These are phyloP conservation scores for Nothobranchius furzeri DNA, from an alignment of 2,113 vertebrate species.

Conservation along the genomic window DNA sequence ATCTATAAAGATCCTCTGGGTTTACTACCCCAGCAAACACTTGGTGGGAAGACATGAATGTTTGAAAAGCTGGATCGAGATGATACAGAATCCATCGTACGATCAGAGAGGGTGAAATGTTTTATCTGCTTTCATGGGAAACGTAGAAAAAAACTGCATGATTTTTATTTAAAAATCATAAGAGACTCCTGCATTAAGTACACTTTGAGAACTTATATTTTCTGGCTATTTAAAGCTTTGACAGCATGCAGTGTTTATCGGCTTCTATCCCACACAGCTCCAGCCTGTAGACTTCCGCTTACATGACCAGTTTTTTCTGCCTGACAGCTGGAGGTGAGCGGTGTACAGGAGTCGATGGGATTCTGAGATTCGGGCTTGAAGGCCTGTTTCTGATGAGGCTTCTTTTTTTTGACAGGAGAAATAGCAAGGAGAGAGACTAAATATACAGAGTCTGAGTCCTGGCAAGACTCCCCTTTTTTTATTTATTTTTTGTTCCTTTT, in stretches of 20 bases:
- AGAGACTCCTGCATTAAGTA: background rate
- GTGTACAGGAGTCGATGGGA: slow-evolving; percentile 17
- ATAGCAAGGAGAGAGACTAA: slow-evolving; percentile 36
- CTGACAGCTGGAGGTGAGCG: slow-evolving; percentile 27
- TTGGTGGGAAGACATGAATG: background rate
- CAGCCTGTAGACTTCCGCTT: slow-evolving; percentile 20
- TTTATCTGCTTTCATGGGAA: background rate
- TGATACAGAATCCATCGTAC: slow-evolving; percentile 6
- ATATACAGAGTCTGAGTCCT: slow-evolving; percentile 41
- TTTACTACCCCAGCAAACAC: background rate
- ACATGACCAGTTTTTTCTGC: slow-evolving; percentile 19
- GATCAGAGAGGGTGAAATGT: background rate
- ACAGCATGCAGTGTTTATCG: slow-evolving; percentile 14
- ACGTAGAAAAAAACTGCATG: background rate
- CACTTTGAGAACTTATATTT: background rate
- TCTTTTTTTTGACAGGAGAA: slow-evolving; percentile 43
- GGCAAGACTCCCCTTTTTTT: slow-evolving; percentile 22
- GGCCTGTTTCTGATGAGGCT: slow-evolving; percentile 32
- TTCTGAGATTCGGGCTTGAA: slow-evolving; percentile 28
- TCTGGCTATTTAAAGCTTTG: slow-evolving; percentile 10
- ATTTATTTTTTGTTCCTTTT: background rate
- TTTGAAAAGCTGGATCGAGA: background rate
- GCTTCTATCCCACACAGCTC: slow-evolving; percentile 33
- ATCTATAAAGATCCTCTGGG: background rate
- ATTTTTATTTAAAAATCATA: background rate